Conservation (phyloP, 2,113 vertebrate genomes). For the Grantiella picta region DNA sequence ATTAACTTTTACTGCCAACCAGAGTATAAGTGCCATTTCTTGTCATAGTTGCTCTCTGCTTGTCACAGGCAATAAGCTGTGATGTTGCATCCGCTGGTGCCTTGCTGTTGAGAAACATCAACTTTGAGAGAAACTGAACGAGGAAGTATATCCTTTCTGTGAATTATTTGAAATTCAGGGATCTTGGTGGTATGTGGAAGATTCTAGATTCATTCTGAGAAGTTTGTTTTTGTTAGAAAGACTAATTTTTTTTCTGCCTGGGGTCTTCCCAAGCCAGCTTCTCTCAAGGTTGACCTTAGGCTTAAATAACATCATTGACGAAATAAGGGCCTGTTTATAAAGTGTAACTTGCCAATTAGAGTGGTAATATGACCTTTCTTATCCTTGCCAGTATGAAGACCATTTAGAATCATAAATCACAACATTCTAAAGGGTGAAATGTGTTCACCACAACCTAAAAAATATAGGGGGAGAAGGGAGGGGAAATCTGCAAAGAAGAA, state of each 20-base stretch:
- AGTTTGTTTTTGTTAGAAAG: background rate
- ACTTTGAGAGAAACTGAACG: background rate
- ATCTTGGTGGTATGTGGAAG: background rate
- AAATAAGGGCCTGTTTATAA: background rate
- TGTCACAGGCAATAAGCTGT: background rate
- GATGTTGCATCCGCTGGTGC: background rate
- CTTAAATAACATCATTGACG: conserved; percentile 39
- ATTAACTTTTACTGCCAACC: background rate
- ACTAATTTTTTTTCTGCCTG: background rate
- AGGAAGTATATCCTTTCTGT: background rate
- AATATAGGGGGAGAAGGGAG: background rate
- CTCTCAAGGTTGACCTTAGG: background rate
- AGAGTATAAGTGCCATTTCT: background rate
- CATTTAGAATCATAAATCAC: background rate
- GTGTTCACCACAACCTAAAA: background rate
- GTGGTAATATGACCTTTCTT: background rate
- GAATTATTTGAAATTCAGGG: background rate
- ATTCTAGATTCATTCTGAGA: background rate
- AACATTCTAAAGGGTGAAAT: background rate
- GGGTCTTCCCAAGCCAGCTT: background rate
- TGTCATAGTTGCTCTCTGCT: background rate
- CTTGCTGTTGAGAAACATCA: background rate
- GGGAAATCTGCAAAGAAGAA: background rate
- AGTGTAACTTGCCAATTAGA: background rate
- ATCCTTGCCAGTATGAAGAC: background rate